Percentiles rank a stretch among this genome's conserved stretches.
phyloP scores from a whole-genome alignment of 2,113 vertebrate species.

The Piprites chloris region DNA sequence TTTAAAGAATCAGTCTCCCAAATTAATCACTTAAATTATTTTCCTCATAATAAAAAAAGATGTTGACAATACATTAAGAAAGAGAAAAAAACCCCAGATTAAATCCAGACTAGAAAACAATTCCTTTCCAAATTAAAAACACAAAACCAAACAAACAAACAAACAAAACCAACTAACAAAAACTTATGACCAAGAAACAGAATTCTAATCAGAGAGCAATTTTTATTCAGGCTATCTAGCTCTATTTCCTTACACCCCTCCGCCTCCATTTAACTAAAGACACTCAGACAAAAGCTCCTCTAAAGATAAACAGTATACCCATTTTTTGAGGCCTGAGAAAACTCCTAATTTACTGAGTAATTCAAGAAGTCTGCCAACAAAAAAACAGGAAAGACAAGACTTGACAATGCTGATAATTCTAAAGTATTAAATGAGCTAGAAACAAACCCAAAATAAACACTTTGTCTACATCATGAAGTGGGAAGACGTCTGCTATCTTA shows the following conservation, averaged over 20 bases:
- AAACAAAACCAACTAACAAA: neutral
- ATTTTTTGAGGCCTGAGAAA: conserved; percentile 40
- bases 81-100: neutral
- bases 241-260: neutral
- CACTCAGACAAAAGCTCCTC: neutral
- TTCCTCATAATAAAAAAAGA: neutral
- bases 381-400: conserved; percentile 45
- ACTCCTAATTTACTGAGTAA: conserved; percentile 24
- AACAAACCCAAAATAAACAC: conserved; percentile 19
- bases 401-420: conserved; percentile 15
- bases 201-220: neutral
- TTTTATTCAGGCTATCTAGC: neutral
- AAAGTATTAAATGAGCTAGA: neutral
- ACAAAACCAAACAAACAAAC: neutral
- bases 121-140: neutral
- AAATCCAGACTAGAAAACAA: neutral
- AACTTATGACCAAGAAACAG: neutral
- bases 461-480: neutral
- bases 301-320: neutral
- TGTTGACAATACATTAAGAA: neutral
- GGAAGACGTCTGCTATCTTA: neutral
- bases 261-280: neutral
- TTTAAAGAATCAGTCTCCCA: neutral
- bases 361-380: conserved; percentile 21
- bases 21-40: neutral